Conservation (phyloP, 2,113 vertebrate species). For the Rhinogobius similis region DNA sequence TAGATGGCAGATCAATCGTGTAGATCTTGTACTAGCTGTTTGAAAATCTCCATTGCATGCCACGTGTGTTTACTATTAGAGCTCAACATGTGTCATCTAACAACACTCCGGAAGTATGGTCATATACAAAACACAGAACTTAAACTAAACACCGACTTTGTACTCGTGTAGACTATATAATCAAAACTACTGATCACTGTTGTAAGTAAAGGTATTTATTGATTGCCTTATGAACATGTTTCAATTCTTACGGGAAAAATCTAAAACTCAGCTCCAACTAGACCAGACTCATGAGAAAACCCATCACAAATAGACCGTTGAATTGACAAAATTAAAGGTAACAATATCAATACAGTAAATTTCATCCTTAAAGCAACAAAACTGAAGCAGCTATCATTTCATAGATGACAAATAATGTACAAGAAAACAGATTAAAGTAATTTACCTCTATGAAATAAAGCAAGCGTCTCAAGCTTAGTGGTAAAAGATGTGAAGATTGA, state of each 20-base stretch:
- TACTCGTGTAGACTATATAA: not conserved
- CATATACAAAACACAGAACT: not conserved
- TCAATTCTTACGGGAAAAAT: slow-evolving; percentile 21
- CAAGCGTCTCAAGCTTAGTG: not conserved
- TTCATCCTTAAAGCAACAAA: slow-evolving; percentile 10
- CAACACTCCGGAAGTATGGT: not conserved
- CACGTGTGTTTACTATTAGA: not conserved
- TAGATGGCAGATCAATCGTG: slow-evolving; percentile 48
- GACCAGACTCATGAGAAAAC: not conserved
- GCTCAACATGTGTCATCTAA: not conserved
- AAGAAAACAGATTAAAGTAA: not conserved
- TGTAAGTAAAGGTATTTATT: slow-evolving; percentile 49
- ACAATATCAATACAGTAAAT: slow-evolving; percentile 2
- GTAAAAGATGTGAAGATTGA: not conserved
- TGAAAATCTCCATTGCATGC: not conserved
- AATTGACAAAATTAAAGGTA: not conserved
- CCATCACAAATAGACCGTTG: not conserved
- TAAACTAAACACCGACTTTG: not conserved
- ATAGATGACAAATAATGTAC: not conserved
- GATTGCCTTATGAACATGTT: slow-evolving; percentile 18
- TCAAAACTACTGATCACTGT: not conserved
- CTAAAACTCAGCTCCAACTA: not conserved
- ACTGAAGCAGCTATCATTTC: not conserved
- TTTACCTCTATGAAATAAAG: not conserved
- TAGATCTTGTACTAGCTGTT: not conserved